phyloP scores from a whole-genome alignment of 2,797 vertebrate genomes.

The Phylloscopus collybita region DNA sequence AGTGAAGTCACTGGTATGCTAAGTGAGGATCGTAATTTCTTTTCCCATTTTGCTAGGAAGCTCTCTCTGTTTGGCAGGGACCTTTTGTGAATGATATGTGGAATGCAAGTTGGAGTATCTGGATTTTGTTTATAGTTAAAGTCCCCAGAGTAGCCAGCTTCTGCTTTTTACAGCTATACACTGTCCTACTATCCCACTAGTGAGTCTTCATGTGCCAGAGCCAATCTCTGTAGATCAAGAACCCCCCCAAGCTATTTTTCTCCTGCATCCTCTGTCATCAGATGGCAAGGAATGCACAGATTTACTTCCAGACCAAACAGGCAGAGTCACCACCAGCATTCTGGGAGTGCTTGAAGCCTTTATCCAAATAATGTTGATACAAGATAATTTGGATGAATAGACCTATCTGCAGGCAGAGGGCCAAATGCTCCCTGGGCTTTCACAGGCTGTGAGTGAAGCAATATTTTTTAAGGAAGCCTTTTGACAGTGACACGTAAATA shows the following conservation, averaged over 20 bases:
- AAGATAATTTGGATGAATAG: not conserved
- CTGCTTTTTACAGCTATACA: not conserved
- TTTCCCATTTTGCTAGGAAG: not conserved
- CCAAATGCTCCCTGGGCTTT: not conserved
- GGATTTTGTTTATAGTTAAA: not conserved
- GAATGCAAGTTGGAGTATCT: not conserved
- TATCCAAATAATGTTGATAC: not conserved
- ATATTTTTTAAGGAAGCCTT: not conserved
- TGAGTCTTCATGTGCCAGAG: not conserved
- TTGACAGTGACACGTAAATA: not conserved
- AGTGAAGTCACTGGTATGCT: not conserved
- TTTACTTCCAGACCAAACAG: not conserved
- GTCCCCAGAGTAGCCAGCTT: not conserved
- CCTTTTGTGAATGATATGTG: not conserved
- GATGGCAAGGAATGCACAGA: not conserved
- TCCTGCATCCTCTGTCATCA: not conserved
- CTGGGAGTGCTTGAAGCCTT: not conserved
- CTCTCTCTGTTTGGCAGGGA: not conserved
- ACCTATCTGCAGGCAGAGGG: not conserved
- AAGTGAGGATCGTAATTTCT: not conserved
- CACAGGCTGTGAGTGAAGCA: not conserved
- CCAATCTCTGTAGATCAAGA: not conserved
- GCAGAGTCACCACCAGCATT: not conserved
- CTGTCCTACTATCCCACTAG: not conserved
- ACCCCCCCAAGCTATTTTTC: not conserved